phyloP scores from a whole-genome alignment of 2,797 vertebrate genomes.

The Scolopax bukidnonensis region DNA sequence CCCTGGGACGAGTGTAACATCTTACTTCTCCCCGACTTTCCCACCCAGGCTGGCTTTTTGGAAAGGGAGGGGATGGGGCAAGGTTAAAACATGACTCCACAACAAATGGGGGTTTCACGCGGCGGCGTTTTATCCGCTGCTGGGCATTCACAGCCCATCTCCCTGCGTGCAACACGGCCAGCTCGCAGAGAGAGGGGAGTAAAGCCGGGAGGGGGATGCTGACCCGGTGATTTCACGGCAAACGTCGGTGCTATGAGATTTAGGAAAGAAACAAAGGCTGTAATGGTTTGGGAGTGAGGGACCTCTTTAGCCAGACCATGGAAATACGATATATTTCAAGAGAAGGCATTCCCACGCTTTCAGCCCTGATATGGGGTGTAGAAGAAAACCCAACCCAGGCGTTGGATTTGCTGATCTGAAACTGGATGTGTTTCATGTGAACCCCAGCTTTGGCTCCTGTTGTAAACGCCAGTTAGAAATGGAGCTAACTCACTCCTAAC shows the following conservation, averaged over 20 bases:
- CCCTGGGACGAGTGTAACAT: background rate
- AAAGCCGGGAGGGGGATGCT: background rate
- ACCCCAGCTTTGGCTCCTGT: background rate
- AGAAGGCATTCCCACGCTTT: constrained; percentile 42
- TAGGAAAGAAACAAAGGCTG: constrained; percentile 48
- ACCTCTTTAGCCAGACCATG: constrained; percentile 4
- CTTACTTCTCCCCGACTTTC: constrained; percentile 34
- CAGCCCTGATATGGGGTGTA: background rate
- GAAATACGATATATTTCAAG: constrained; percentile 59
- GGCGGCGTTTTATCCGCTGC: background rate
- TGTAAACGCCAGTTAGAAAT: background rate
- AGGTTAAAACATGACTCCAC: background rate
- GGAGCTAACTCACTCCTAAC: background rate
- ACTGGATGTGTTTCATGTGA: background rate
- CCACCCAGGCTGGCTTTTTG: constrained; percentile 18
- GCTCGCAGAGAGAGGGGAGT: background rate
- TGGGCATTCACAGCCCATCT: background rate
- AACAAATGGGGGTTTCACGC: background rate
- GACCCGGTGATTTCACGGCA: constrained; percentile 43
- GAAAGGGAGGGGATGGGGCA: background rate
- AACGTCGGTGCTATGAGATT: background rate
- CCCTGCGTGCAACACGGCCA: background rate
- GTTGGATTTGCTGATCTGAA: background rate
- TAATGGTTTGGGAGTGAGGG: constrained; percentile 53
- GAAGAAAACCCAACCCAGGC: background rate